Evolutionary conservation across 2,113 vertebrate species (phyloP).

Genomic region (Dissostichus mawsoni): DNA sequence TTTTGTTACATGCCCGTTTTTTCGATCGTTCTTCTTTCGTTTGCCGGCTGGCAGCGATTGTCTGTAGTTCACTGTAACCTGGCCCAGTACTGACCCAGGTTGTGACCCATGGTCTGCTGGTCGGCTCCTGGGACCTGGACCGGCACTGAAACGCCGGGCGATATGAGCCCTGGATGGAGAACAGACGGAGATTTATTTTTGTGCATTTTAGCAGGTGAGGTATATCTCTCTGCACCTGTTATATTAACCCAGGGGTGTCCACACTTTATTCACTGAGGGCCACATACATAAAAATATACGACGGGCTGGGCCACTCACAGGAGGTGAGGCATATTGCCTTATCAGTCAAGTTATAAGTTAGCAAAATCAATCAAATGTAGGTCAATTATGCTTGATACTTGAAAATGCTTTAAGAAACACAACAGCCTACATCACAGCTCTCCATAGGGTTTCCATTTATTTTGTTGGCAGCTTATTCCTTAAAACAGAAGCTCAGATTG

Average conservation of each 20-base stretch:
- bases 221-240: background rate
- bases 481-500: too few relatives aligned
- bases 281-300: too few relatives aligned
- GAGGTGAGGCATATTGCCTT: too few relatives aligned
- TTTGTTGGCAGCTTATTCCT: too few relatives aligned
- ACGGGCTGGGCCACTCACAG: too few relatives aligned
- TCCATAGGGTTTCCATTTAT: too few relatives aligned
- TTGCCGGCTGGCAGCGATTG: slow-evolving; percentile 20
- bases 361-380: too few relatives aligned
- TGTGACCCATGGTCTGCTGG: slow-evolving; percentile 82
- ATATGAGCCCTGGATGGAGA: slow-evolving; percentile 79
- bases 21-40: slow-evolving; percentile 7
- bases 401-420: too few relatives aligned
- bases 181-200: background rate
- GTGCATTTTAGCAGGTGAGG: background rate
- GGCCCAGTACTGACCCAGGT: slow-evolving; percentile 87
- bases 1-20: slow-evolving; percentile 37
- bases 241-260: background rate
- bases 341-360: too few relatives aligned
- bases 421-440: too few relatives aligned
- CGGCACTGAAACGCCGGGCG: slow-evolving; percentile 85
- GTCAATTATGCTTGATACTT: too few relatives aligned
- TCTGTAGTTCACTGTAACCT: slow-evolving; percentile 82
- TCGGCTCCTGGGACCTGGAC: slow-evolving; percentile 86
- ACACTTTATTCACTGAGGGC: too few relatives aligned